A percentile compares a stretch with the other conserved stretches of the same genome.
Evolutionary conservation across 2,888 invertebrate genomes (phyloP).

Genomic region (Clivina fossor): DNA sequence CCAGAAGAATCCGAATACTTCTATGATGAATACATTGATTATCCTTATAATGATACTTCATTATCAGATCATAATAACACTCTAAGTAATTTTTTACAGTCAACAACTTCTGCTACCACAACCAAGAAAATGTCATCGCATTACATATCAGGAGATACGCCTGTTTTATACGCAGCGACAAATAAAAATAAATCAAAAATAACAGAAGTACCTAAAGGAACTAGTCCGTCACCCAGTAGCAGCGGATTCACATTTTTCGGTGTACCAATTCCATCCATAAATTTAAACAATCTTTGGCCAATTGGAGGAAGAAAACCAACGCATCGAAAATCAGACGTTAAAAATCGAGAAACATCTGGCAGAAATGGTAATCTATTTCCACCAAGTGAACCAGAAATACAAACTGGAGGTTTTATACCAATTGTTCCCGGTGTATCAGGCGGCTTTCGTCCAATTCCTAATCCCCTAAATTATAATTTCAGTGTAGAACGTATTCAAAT

Average conservation of each 20-base stretch:
- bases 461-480: conserved; percentile 50
- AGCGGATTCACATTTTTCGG: conserved; percentile 83
- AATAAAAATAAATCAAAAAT: conserved; percentile 48
- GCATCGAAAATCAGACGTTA: conserved; percentile 48
- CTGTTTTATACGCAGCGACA: conserved; percentile 61
- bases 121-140: conserved; percentile 50
- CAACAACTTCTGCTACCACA: conserved; percentile 38
- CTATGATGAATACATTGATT: conserved; percentile 81
- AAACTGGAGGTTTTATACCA: conserved; percentile 77
- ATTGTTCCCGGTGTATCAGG: conserved; percentile 67
- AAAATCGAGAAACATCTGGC: conserved; percentile 48
- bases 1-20: conserved; percentile 81
- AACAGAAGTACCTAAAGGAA: conserved; percentile 46
- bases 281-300: conserved; percentile 66
- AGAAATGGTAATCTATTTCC: conserved; percentile 52
- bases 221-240: conserved; percentile 55
- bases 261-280: conserved; percentile 74
- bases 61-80: conserved; percentile 43
- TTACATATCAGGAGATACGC: conserved; percentile 60
- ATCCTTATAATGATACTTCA: conserved; percentile 66
- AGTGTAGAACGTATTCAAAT: conserved; percentile 20
- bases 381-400: conserved; percentile 63
- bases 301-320: conserved; percentile 50
- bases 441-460: conserved; percentile 71
- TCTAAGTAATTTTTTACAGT: conserved; percentile 43